These are phyloP conservation scores for Eufriesea mexicana DNA, from an alignment of 1,140 invertebrate genomes.

Conservation along the genomic window DNA sequence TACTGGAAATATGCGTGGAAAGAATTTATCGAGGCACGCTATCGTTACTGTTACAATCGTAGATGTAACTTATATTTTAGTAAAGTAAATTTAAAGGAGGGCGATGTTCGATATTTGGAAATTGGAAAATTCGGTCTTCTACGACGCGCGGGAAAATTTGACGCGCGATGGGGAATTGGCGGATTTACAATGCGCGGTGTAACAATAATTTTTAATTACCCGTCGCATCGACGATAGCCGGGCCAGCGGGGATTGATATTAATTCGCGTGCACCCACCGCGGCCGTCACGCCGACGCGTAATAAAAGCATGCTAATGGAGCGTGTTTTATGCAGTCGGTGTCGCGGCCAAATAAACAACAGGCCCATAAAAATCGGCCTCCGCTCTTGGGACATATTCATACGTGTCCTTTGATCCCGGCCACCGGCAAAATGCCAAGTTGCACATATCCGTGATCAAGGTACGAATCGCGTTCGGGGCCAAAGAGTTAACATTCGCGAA, in stretches of 20 bases:
- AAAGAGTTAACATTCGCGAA: conserved; percentile 36
- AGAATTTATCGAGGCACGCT: too few species aligned
- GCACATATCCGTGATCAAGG: conserved; percentile 49
- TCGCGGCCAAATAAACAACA: conserved; percentile 30
- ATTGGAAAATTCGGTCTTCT: neutral
- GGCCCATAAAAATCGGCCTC: conserved; percentile 36
- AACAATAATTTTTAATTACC: conserved; percentile 45
- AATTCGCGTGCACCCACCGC: neutral
- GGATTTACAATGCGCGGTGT: neutral
- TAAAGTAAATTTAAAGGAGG: too few species aligned
- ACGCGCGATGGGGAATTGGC: neutral
- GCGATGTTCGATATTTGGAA: neutral
- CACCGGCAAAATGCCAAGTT: conserved; percentile 44
- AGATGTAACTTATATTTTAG: too few species aligned
- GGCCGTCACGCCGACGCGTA: neutral
- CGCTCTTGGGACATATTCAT: conserved; percentile 29
- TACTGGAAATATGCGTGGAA: too few species aligned
- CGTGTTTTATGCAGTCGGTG: conserved; percentile 20
- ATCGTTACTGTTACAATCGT: too few species aligned
- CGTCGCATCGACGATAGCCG: neutral
- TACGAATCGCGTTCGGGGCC: conserved; percentile 29
- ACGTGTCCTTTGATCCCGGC: conserved; percentile 37
- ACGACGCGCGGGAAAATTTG: neutral
- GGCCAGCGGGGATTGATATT: conserved; percentile 9
- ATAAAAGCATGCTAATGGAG: conserved; percentile 35